Evolutionary conservation across 2,888 invertebrate species (phyloP).

Genomic region (Lithophane leautieri): DNA sequence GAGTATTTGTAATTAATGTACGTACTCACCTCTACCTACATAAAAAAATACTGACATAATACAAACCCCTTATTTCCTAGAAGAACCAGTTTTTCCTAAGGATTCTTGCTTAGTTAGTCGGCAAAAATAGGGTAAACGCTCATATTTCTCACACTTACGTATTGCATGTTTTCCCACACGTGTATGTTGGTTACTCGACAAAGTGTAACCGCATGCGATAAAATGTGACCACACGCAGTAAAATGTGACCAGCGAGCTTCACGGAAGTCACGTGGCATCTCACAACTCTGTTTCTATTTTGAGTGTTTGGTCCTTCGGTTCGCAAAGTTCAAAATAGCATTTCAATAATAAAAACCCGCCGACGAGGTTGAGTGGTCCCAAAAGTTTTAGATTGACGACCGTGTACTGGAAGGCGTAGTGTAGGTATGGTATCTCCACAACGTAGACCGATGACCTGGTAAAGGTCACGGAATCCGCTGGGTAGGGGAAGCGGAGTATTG

Average conservation of each 20-base stretch:
- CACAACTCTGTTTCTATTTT: background rate
- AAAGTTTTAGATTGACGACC: constrained; percentile 23
- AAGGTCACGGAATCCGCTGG: background rate
- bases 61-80: background rate
- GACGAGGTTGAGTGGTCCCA: background rate
- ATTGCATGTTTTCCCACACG: background rate
- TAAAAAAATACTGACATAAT: background rate
- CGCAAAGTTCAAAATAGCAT: background rate
- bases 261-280: background rate
- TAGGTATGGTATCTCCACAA: background rate
- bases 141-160: background rate
- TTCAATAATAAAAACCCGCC: constrained; percentile 1
- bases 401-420: background rate
- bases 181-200: background rate
- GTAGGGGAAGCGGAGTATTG: too few species aligned
- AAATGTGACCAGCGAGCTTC: constrained; percentile 1
- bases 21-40: too few species aligned
- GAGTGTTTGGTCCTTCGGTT: constrained; percentile 8
- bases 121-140: background rate
- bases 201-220: background rate
- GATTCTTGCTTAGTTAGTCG: background rate
- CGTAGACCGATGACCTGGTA: background rate
- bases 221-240: background rate
- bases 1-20: constrained; percentile 4
- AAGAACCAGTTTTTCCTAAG: background rate